These are phyloP conservation scores for Schmidtea mediterranea DNA, from an alignment of 1,140 invertebrate species.

Conservation along the genomic window DNA sequence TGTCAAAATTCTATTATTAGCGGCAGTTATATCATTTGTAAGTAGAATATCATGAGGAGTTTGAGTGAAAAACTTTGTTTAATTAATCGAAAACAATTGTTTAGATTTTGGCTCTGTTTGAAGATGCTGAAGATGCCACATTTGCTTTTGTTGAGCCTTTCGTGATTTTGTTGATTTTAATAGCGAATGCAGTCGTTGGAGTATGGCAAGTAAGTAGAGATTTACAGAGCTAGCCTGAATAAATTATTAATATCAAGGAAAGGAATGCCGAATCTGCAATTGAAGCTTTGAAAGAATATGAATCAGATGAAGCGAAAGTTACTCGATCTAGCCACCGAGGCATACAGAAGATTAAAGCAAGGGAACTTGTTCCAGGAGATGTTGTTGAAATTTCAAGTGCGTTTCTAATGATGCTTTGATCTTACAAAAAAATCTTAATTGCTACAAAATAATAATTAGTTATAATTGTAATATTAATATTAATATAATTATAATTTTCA, in stretches of 20 bases:
- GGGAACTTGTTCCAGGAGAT: conserved; percentile 92
- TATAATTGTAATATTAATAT: too few relatives aligned
- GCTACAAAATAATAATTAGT: too few relatives aligned
- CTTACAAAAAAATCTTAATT: not conserved
- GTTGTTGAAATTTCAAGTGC: conserved; percentile 64
- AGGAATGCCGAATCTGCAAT: conserved; percentile 98
- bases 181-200: conserved; percentile 95
- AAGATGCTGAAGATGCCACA: conserved; percentile 30
- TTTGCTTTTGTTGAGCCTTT: conserved; percentile 99
- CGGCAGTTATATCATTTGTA: conserved; percentile 96
- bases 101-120: conserved; percentile 2
- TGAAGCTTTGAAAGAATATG: conserved; percentile 98
- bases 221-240: too few relatives aligned
- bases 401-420: conserved; percentile 7
- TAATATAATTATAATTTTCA: too few relatives aligned
- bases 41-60: not conserved
- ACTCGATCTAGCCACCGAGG: conserved; percentile 69
- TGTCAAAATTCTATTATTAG: conserved; percentile 99
- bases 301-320: conserved; percentile 99
- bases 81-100: too few relatives aligned
- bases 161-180: conserved; percentile 96
- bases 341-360: conserved; percentile 81
- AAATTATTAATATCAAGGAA: too few relatives aligned
- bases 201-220: conserved; percentile 66
- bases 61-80: too few relatives aligned